Evolutionary conservation across 2,113 vertebrate species (phyloP), one percentile per base, ranked within the genome.

Genomic region (Electrona antarctica): DNA sequence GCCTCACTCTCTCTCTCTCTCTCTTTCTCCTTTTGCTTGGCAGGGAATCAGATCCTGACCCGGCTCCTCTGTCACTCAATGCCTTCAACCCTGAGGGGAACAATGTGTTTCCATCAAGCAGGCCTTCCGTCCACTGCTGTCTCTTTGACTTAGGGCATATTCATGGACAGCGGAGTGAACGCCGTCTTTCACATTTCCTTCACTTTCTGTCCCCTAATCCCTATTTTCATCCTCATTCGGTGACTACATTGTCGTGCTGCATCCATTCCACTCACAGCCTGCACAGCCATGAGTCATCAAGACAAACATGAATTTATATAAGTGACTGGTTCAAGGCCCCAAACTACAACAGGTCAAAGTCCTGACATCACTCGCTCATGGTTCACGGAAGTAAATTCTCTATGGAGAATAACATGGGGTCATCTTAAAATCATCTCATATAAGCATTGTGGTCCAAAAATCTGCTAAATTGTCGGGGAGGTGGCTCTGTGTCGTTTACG

Each of bases 121-220:
- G 74, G 11, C 57, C 66, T 73, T 82, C 77, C 63, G 75, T 78
- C 80, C 50, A 56, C 58, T 41, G 73, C 67, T 82, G 79, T 72
- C 81, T 83, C 85, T 89, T 91, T 88, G 83, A 85, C 85, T 88
- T 63, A 81, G 13, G 73, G 73, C 75, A 86, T 86, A 81, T 89
- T 89, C 82, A 87, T 83, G 81, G 80, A 80, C 67, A 79, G 82
- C 56, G 15, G 83, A 87, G 86, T 61, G 67, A 65, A 68, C 60
- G 57, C 47, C 1, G 15, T 85, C 73, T 59, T 58, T 65, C 73
- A 69, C 66, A 64, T 78, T 61, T 68, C 74, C 33, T 41, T 74
- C 67, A 14, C 11, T 48, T 14, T 60, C 70, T 54, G 15, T 45
- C 69, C 69, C 76, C 72, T 81, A 83, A 83, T 80, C 82, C 21